Evolutionary conservation across 2,113 vertebrate species (phyloP), one percentile per base, ranked within the genome.

Genomic region (Nesoenas mayeri): DNA sequence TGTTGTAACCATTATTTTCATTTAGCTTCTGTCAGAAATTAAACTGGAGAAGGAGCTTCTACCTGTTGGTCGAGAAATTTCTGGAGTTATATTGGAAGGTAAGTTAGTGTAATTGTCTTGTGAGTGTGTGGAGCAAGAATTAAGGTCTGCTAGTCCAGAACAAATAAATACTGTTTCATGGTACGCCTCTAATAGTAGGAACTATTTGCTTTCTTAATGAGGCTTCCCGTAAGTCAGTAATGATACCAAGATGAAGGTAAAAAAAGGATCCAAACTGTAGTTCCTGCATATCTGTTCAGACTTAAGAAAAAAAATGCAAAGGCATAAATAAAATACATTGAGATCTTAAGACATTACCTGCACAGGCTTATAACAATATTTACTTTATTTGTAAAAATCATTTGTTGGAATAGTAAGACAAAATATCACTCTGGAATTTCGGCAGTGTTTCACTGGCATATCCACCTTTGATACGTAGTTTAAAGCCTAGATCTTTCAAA

Each of bases 21-120:
- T 97, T 88, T 94, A 99, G 99, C 96, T 99, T 85, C 96, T 98
- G 56, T 95, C 96, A 71, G 99, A 99, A 79, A 72, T 99, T 44
- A 98, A 98, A 82, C 85, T 98, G 77, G 97, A 98, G 86, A 98
- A 96, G 89, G 98, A 99, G 40, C 95, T 98, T 8, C 91, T 98
- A 67, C 99, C 99, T 69, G 98, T 99, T 34, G 99, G 99, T 75
- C 98, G 99, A 95, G 99, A 99, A 97, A 97, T 99, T 89, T 98
- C 98, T 22, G 99, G 99, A 42, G 95, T 99, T 36, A 98, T 99
- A 53, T 96, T 98, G 93, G 98, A 99, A 98, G 99, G 99, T 99
- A 80, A 96, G 97, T 92, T 71, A n/a, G 17, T 34, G 15, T 8
- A 61, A 29, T 10, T 74, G 47, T 67, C 57, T 72, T 44, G 38